phyloP scores from a whole-genome alignment of 2,888 invertebrate genomes.

The Plusia festucae region DNA sequence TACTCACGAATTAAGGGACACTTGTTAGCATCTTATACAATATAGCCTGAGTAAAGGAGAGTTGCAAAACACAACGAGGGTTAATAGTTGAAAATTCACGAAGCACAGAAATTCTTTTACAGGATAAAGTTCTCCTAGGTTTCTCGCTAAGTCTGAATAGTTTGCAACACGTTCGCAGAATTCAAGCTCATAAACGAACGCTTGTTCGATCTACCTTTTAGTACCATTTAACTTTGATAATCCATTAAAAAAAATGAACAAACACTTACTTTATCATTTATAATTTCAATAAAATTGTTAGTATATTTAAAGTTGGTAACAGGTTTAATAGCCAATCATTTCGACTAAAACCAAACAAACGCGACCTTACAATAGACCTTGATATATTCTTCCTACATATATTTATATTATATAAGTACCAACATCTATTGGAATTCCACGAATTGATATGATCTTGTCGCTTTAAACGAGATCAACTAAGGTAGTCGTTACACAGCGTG shows the following conservation, averaged over 20 bases:
- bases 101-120: too few relatives aligned
- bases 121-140: too few relatives aligned
- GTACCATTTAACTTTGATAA: neutral
- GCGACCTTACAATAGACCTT: slow-evolving; percentile 45
- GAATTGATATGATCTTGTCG: slow-evolving; percentile 45
- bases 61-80: too few relatives aligned
- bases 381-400: slow-evolving; percentile 53
- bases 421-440: slow-evolving; percentile 53
- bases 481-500: slow-evolving; percentile 46
- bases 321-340: slow-evolving; percentile 14
- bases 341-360: slow-evolving; percentile 17
- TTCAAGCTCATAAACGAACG: too few relatives aligned
- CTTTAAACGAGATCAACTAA: slow-evolving; percentile 44
- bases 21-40: too few relatives aligned
- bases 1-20: too few relatives aligned
- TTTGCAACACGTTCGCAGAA: too few relatives aligned
- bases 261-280: neutral
- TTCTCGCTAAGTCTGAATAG: too few relatives aligned
- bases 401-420: slow-evolving; percentile 12
- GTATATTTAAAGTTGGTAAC: too few relatives aligned
- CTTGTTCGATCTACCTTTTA: too few relatives aligned
- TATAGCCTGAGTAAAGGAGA: too few relatives aligned
- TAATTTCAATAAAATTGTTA: neutral
- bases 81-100: too few relatives aligned
- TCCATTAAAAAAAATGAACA: neutral